These are phyloP conservation scores for Drosophila tripunctata DNA, from an alignment of 2,888 invertebrate genomes.

Conservation along the genomic window DNA sequence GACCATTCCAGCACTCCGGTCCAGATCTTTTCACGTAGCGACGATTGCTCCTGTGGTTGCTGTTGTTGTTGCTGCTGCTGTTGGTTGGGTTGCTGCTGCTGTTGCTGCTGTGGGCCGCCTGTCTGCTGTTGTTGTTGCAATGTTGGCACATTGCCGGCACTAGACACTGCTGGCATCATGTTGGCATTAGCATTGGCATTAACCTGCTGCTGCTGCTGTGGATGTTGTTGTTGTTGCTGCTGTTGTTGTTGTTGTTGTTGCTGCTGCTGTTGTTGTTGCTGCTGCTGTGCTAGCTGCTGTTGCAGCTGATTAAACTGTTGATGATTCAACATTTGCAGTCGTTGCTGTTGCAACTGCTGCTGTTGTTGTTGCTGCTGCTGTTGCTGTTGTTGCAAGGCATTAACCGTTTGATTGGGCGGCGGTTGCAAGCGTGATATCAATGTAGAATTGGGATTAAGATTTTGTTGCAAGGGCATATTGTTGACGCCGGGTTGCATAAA, in stretches of 20 bases:
- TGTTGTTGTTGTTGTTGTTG: conserved; percentile 36
- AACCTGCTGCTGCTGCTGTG: conserved; percentile 63
- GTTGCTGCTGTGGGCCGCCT: conserved; percentile 72
- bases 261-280: conserved; percentile 49
- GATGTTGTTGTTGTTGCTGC: conserved; percentile 34
- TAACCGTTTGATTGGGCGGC: conserved; percentile 84
- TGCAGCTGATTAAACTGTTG: conserved; percentile 81
- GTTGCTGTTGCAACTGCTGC: conserved; percentile 68
- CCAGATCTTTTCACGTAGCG: conserved; percentile 86
- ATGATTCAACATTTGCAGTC: conserved; percentile 83
- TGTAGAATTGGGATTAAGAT: conserved; percentile 85
- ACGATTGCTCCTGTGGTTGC: conserved; percentile 65
- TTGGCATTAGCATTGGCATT: conserved; percentile 66
- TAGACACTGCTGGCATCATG: conserved; percentile 63
- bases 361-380: conserved; percentile 82
- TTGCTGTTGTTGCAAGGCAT: conserved; percentile 82
- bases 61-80: conserved; percentile 68
- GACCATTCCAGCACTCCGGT: conserved; percentile 96
- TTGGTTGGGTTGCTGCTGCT: conserved; percentile 31
- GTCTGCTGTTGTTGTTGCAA: conserved; percentile 64
- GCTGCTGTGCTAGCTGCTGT: conserved; percentile 69
- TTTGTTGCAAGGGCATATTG: conserved; percentile 63
- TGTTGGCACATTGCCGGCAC: conserved; percentile 55
- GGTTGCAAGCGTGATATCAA: conserved; percentile 88
- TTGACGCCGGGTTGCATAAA: conserved; percentile 68